A percentile compares a stretch with the other conserved stretches of the same genome.
phyloP scores from a whole-genome alignment of 23 tunicate species.

The Halocynthia aurantium region DNA sequence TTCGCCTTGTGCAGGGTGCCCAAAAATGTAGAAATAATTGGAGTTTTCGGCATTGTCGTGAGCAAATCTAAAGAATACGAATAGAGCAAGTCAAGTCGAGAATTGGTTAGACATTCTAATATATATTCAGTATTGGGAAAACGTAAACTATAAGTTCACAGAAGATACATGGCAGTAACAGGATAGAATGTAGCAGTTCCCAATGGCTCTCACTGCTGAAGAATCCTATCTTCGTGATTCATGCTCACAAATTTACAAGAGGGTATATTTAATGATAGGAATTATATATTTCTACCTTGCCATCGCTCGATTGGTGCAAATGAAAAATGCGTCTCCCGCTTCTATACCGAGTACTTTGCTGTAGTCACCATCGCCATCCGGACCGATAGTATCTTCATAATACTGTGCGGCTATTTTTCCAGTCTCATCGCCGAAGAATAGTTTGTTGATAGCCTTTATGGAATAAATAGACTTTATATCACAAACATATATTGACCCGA shows the following conservation, averaged over 20 bases:
- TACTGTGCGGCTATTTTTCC: slow-evolving; percentile 28
- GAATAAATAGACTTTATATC: not conserved
- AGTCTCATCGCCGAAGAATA: slow-evolving; percentile 37
- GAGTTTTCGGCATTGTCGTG: slow-evolving; percentile 27
- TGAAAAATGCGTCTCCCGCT: slow-evolving; percentile 51
- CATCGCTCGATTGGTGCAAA: slow-evolving; percentile 47
- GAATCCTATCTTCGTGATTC: no score
- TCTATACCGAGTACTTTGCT: slow-evolving; percentile 35
- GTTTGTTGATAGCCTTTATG: slow-evolving; percentile 19
- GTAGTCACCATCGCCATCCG: slow-evolving; percentile 22
- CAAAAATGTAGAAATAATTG: slow-evolving; percentile 22
- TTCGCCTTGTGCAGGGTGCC: slow-evolving; percentile 23
- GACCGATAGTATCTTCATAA: slow-evolving; percentile 20
- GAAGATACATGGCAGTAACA: no score
- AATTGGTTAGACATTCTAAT: not conserved
- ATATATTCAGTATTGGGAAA: not conserved
- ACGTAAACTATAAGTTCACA: no score
- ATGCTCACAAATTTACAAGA: no score
- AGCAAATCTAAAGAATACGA: slow-evolving; percentile 22
- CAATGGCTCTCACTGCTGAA: no score
- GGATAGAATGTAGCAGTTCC: no score
- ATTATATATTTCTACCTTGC: slow-evolving; percentile 33
- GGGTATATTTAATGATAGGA: not conserved
- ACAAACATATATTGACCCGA: no score
- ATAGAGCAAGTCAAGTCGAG: no score